Evolutionary conservation across 2,888 invertebrate species (phyloP).

Genomic region (Euplagia quadripunctaria): DNA sequence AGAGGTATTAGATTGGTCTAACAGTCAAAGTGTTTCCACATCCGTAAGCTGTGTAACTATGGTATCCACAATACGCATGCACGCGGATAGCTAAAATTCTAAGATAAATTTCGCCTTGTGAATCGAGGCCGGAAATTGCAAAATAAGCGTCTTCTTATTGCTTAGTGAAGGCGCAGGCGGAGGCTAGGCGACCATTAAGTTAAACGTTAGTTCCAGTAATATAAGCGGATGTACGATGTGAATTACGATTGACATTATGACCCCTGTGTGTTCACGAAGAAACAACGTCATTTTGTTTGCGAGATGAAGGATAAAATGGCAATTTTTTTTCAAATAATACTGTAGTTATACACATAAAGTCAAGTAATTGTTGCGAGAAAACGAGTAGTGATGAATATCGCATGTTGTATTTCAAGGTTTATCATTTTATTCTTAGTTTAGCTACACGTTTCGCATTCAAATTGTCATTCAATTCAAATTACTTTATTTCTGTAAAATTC

Average conservation of each 20-base stretch:
- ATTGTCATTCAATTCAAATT: background rate
- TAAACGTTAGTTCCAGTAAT: constrained; percentile 32
- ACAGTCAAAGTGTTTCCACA: no score
- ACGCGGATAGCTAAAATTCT: background rate
- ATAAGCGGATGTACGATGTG: constrained; percentile 28
- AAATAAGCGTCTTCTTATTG: constrained; percentile 33
- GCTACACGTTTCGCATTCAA: background rate
- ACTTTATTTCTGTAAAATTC: no score
- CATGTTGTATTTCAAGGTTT: constrained; percentile 13
- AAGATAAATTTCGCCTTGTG: constrained; percentile 2
- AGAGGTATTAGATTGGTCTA: no score
- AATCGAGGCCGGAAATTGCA: constrained; percentile 34
- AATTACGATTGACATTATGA: constrained; percentile 48
- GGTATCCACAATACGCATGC: no score
- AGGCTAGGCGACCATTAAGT: constrained; percentile 33
- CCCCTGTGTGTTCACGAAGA: constrained; percentile 30
- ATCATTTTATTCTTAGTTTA: background rate
- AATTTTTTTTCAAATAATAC: constrained; percentile 2
- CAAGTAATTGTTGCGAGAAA: constrained; percentile 8
- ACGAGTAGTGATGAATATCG: background rate
- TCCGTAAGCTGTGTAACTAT: no score
- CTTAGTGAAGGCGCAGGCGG: constrained; percentile 21
- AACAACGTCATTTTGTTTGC: constrained; percentile 13
- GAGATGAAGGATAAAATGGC: constrained; percentile 5
- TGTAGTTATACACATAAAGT: background rate